Percentiles rank a stretch among this genome's conserved stretches.
These are phyloP conservation scores for Phaenicophaeus curvirostris DNA, from an alignment of 2,797 vertebrate species.

Conservation along the genomic window DNA sequence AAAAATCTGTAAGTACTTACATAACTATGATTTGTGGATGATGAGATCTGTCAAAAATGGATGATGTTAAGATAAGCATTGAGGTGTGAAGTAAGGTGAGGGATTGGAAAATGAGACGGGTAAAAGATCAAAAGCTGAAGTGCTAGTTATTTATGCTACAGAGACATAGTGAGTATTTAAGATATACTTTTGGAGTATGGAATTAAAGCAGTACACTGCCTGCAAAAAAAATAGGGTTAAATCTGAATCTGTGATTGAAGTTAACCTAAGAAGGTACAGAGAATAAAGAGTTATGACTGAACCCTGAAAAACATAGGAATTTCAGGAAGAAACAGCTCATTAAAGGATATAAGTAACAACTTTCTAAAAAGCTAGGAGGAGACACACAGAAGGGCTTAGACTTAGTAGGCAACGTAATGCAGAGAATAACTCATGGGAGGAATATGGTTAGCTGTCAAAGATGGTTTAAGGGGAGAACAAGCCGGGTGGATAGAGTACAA, in stretches of 20 bases:
- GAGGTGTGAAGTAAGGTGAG: not conserved
- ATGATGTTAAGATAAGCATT: not conserved
- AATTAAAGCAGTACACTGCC: not conserved
- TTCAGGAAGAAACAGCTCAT: not conserved
- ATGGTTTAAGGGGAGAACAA: not conserved
- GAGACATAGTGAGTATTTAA: not conserved
- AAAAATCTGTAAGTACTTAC: constrained; percentile 1
- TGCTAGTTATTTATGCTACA: not conserved
- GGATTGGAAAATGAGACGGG: not conserved
- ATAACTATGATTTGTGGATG: not conserved
- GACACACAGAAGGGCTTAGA: not conserved
- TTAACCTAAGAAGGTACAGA: not conserved
- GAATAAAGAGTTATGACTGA: not conserved
- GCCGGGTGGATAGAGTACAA: not conserved
- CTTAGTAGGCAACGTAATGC: not conserved
- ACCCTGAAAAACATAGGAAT: not conserved
- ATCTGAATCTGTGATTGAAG: not conserved
- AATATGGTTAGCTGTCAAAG: not conserved
- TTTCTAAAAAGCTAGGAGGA: not conserved
- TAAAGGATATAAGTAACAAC: not conserved
- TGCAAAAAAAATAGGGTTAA: not conserved
- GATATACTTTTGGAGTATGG: not conserved
- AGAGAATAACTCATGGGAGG: rapidly evolving
- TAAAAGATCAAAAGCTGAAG: not conserved
- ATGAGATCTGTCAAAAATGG: not conserved